These are phyloP conservation scores for Parnassius smintheus DNA, from an alignment of 2,888 invertebrate genomes.

Conservation along the genomic window DNA sequence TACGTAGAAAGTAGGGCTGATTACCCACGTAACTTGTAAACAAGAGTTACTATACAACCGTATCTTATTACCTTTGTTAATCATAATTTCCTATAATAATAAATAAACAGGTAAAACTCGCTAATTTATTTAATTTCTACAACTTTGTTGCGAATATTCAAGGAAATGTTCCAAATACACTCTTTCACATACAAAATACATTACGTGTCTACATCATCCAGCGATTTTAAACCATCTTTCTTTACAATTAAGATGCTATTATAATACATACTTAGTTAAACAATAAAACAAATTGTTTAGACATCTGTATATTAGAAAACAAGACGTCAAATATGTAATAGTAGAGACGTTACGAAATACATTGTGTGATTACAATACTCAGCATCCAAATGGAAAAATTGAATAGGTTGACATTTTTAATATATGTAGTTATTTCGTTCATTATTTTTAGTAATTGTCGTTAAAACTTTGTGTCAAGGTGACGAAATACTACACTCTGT, in stretches of 20 bases:
- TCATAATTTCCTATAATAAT: conserved; percentile 37
- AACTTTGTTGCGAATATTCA: conserved; percentile 14
- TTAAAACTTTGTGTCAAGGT: conserved; percentile 13
- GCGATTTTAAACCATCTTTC: conserved; percentile 12
- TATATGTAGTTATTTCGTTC: conserved; percentile 12
- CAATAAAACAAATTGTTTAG: not conserved
- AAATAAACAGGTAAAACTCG: conserved; percentile 26
- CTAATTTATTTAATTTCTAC: conserved; percentile 26
- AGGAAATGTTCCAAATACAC: conserved; percentile 21
- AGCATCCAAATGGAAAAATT: conserved; percentile 33
- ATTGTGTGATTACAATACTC: conserved; percentile 37
- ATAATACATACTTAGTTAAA: not conserved
- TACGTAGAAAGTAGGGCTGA: conserved; percentile 20
- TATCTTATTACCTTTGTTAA: conserved; percentile 45
- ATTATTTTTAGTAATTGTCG: not conserved
- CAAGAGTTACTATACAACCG: conserved; percentile 40
- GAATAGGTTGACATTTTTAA: not conserved
- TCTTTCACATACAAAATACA: not conserved
- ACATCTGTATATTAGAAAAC: conserved; percentile 22
- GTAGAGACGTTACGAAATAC: conserved; percentile 34
- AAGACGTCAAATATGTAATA: conserved; percentile 29
- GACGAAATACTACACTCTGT: conserved; percentile 1
- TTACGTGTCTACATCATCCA: not conserved
- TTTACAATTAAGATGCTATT: conserved; percentile 15
- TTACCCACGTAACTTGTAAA: conserved; percentile 35